These are phyloP conservation scores for Cyphomyrus discorhynchus DNA, from an alignment of 2,113 vertebrate species.

Conservation along the genomic window DNA sequence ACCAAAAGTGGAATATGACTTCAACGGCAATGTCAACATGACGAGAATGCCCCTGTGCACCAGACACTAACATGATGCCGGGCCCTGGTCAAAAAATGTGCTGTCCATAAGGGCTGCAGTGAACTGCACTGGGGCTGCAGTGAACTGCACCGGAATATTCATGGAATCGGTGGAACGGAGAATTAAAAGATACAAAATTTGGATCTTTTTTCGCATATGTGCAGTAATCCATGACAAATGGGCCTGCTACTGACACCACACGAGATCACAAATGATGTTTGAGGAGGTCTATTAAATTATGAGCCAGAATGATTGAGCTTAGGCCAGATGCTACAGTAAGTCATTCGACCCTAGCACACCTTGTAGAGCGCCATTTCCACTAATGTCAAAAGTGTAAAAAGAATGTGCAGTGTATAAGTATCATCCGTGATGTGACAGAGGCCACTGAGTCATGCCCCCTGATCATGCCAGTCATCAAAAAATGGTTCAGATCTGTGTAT, in stretches of 20 bases:
- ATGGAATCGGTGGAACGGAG: background rate
- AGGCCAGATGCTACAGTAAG: background rate
- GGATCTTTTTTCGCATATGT: background rate
- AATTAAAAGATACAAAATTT: background rate
- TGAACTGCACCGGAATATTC: background rate
- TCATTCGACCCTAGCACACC: background rate
- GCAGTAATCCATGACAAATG: background rate
- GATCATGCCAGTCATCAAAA: background rate
- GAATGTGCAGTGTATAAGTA: background rate
- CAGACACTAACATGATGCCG: background rate
- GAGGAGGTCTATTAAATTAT: background rate
- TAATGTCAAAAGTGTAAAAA: background rate
- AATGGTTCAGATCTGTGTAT: background rate
- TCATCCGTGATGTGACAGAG: background rate
- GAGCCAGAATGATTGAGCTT: background rate
- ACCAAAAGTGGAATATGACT: background rate
- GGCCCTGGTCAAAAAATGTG: background rate
- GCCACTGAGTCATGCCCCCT: background rate
- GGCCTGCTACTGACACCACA: background rate
- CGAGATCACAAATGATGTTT: background rate
- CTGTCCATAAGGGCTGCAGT: background rate
- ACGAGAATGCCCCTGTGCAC: background rate
- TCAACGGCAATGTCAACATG: background rate
- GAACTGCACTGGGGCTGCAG: background rate
- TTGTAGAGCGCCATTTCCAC: background rate